Percentiles rank a stretch among this genome's conserved stretches.
phyloP scores from a whole-genome alignment of 2,113 vertebrate genomes.

The Stigmatopora argus region DNA sequence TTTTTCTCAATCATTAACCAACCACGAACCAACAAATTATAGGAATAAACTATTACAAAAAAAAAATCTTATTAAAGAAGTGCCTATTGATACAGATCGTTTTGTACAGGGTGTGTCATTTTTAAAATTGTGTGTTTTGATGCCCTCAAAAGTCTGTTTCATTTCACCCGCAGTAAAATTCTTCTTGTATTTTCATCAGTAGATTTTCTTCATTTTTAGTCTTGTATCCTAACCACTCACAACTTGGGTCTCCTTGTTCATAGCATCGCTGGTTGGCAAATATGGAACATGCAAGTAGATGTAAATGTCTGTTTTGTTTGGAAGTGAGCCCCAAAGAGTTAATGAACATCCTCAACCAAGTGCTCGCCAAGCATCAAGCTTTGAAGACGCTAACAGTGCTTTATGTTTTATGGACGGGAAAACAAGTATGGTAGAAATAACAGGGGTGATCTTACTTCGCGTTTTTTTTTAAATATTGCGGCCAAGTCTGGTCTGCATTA shows the following conservation, averaged over 20 bases:
- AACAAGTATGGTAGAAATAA: no score
- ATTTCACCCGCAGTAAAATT: slow-evolving; percentile 15
- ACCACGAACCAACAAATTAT: no score
- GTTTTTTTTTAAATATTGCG: no score
- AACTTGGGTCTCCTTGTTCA: not conserved
- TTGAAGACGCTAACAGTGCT: no score
- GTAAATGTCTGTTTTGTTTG: slow-evolving; percentile 36
- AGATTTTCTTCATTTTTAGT: slow-evolving; percentile 20
- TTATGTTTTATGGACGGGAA: no score
- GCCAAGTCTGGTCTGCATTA: no score
- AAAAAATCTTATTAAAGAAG: slow-evolving; percentile 64
- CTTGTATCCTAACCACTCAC: slow-evolving; percentile 8
- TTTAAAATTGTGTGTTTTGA: no score
- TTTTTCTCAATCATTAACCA: no score
- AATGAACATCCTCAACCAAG: slow-evolving; percentile 87
- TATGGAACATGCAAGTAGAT: no score
- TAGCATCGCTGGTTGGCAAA: slow-evolving; percentile 1
- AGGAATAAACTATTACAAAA: slow-evolving; percentile 32
- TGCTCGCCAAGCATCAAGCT: slow-evolving; percentile 77
- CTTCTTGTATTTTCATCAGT: slow-evolving; percentile 16
- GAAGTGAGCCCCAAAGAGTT: slow-evolving; percentile 84
- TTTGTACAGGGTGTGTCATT: no score
- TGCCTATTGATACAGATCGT: slow-evolving; percentile 70
- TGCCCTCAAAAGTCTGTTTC: slow-evolving; percentile 26
- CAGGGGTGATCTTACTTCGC: no score